Conservation (phyloP, 2,797 vertebrate genomes). For the Phataginus tetradactyla region DNA sequence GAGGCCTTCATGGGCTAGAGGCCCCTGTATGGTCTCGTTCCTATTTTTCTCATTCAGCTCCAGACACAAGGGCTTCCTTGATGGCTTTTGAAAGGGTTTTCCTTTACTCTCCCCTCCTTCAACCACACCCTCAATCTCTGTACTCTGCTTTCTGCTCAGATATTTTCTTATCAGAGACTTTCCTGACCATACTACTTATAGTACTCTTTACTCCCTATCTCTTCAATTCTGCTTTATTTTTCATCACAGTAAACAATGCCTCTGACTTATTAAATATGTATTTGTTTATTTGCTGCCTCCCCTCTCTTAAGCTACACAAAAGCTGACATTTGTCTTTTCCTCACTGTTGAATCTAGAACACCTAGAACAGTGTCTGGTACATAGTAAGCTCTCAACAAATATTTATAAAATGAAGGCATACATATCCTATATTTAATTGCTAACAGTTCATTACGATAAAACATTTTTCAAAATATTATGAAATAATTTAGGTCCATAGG, state of each 20-base stretch:
- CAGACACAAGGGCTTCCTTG: not conserved
- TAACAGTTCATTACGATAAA: not conserved
- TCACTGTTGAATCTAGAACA: not conserved
- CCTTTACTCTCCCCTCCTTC: too few relatives aligned
- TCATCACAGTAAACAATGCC: not conserved
- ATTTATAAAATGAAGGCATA: not conserved
- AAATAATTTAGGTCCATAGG: not conserved
- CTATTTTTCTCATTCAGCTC: not conserved
- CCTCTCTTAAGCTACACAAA: not conserved
- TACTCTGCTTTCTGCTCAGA: not conserved
- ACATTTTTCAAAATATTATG: not conserved
- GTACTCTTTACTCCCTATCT: not conserved
- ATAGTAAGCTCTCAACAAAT: not conserved
- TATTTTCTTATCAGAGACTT: not conserved
- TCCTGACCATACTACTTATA: not conserved
- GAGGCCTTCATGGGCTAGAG: not conserved
- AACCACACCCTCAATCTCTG: not conserved
- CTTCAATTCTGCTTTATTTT: not conserved
- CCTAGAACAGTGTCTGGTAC: not conserved
- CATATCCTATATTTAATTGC: not conserved
- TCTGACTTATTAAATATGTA: not conserved
- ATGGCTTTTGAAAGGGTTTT: not conserved
- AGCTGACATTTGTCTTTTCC: not conserved
- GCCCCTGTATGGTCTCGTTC: not conserved
- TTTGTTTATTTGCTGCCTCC: not conserved